Evolutionary conservation across 1,140 invertebrate genomes (phyloP).

Genomic region (Drosophila nigrodunni): DNA sequence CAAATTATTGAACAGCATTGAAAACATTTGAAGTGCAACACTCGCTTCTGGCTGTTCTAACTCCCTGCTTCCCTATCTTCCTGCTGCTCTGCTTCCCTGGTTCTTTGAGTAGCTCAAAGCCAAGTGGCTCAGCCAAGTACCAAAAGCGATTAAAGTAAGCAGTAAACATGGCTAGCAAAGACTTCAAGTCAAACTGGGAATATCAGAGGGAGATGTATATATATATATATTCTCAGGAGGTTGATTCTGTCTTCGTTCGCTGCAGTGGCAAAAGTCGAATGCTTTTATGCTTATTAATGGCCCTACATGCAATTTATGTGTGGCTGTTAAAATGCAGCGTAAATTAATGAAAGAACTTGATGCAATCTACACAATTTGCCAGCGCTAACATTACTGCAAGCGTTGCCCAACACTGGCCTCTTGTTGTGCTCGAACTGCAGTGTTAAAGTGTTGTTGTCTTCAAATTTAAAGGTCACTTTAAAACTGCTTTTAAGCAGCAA

Average conservation of each 20-base stretch:
- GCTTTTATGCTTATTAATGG: constrained; percentile 81
- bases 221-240: constrained; percentile 2
- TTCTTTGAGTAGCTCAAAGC: constrained; percentile 17
- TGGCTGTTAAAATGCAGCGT: constrained; percentile 62
- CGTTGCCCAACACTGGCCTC: background rate
- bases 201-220: background rate
- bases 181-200: too few relatives aligned
- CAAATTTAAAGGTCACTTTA: too few relatives aligned
- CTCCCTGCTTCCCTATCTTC: too few relatives aligned
- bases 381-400: too few relatives aligned
- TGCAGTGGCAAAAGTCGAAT: constrained; percentile 32
- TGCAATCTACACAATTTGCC: background rate
- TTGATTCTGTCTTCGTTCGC: background rate
- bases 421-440: constrained; percentile 6
- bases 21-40: constrained; percentile 76
- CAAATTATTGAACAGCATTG: constrained; percentile 81
- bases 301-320: constrained; percentile 73
- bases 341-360: constrained; percentile 61
- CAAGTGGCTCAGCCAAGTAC: constrained; percentile 45
- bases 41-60: constrained; percentile 1
- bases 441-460: background rate
- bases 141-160: constrained; percentile 13
- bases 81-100: too few relatives aligned
- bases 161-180: background rate
- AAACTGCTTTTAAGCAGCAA: background rate